phyloP scores from a whole-genome alignment of 2,797 vertebrate species.

The Diplodus puntazzo region DNA sequence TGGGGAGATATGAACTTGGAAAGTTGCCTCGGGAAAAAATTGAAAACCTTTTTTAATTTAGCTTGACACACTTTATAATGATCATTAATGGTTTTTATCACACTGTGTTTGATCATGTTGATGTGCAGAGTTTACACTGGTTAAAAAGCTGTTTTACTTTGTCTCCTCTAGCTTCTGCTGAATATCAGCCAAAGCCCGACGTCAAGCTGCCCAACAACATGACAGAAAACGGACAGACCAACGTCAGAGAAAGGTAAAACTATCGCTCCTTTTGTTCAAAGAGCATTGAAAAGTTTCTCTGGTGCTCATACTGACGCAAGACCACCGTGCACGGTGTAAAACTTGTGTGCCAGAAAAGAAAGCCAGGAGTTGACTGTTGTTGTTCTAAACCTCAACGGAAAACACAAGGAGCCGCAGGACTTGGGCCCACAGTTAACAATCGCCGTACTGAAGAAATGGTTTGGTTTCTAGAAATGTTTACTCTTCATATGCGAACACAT shows the following conservation, averaged over 20 bases:
- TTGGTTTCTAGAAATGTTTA: conserved; percentile 49
- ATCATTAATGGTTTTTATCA: conserved; percentile 6
- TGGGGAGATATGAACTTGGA: conserved; percentile 7
- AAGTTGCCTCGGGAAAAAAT: conserved; percentile 7
- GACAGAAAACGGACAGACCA: conserved; percentile 70
- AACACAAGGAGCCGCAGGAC: conserved; percentile 36
- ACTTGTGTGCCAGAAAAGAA: conserved; percentile 37
- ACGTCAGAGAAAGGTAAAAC: conserved; percentile 77
- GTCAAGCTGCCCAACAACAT: conserved; percentile 68
- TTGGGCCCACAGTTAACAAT: conserved; percentile 37
- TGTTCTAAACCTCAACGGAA: conserved; percentile 55
- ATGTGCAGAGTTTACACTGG: conserved; percentile 13
- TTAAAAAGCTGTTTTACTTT: conserved; percentile 40
- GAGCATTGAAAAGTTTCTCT: background rate
- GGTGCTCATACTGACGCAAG: conserved; percentile 14
- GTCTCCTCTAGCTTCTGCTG: conserved; percentile 71
- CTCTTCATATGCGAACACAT: conserved; percentile 30
- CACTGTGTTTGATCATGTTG: conserved; percentile 4
- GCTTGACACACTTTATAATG: conserved; percentile 2
- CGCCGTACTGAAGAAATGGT: conserved; percentile 28
- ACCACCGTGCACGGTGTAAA: conserved; percentile 50
- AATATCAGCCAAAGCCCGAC: conserved; percentile 77
- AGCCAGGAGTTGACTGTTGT: conserved; percentile 11
- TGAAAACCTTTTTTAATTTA: background rate
- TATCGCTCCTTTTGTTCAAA: background rate